phyloP scores from a whole-genome alignment of 2,113 vertebrate genomes.

The Pseudorectes ferrugineus region DNA sequence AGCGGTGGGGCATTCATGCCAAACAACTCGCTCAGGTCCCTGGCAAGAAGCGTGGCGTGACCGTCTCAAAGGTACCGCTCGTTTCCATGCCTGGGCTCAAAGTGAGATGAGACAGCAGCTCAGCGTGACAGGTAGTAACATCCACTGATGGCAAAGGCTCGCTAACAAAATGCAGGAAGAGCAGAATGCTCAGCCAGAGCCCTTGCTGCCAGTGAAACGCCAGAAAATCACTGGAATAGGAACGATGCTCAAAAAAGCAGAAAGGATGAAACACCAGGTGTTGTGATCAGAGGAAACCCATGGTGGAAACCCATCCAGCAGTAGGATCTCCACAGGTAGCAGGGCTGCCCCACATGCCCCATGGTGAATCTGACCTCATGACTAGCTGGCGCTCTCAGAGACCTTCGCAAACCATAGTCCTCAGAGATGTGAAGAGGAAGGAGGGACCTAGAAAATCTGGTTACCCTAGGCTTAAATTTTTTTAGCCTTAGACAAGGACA shows the following conservation, averaged over 20 bases:
- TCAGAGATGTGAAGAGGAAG: neutral
- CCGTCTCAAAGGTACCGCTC: neutral
- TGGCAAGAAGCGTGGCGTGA: neutral
- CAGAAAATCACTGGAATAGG: neutral
- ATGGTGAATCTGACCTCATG: neutral
- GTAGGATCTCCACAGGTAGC: neutral
- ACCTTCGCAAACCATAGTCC: neutral
- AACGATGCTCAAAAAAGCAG: neutral
- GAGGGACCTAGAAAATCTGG: neutral
- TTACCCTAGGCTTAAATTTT: neutral
- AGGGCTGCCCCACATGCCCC: rapidly evolving
- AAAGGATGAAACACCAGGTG: neutral
- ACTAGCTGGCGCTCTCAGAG: neutral
- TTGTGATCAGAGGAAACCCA: neutral
- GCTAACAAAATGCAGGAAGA: neutral
- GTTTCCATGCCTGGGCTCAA: neutral
- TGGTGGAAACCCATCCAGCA: neutral
- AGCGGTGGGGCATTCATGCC: neutral
- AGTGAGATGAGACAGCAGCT: neutral
- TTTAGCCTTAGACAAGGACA: neutral
- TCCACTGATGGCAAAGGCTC: neutral
- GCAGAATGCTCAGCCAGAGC: neutral
- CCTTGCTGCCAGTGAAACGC: rapidly evolving
- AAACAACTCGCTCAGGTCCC: rapidly evolving
- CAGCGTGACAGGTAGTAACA: neutral